Evolutionary conservation across 1,140 invertebrate genomes (phyloP).

Genomic region (Macrotrachela quadricornifera): DNA sequence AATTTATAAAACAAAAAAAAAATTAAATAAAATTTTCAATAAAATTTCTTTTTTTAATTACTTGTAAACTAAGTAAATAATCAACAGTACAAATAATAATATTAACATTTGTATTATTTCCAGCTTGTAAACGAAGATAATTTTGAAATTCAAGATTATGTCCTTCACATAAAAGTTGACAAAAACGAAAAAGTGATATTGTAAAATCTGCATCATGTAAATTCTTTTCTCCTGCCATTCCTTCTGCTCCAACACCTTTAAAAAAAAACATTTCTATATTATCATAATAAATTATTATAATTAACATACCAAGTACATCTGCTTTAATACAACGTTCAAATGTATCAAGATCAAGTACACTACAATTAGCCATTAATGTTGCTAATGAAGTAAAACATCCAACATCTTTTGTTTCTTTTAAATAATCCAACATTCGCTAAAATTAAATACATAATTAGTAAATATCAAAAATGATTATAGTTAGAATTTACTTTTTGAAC

Average conservation of each 20-base stretch:
- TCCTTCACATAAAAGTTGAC: slow-evolving; percentile 95
- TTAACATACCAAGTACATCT: slow-evolving; percentile 52
- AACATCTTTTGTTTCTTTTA: slow-evolving; percentile 95
- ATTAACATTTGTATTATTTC: slow-evolving; percentile 93
- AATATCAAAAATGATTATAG: no score
- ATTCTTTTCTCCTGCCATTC: slow-evolving; percentile 88
- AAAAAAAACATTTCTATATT: slow-evolving; percentile 27
- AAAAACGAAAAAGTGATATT: slow-evolving; percentile 85
- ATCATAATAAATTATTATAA: no score
- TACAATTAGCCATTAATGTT: slow-evolving; percentile 81
- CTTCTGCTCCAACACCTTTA: slow-evolving; percentile 21
- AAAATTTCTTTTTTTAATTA: no score
- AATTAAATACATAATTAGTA: no score
- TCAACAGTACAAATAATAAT: slow-evolving; percentile 97
- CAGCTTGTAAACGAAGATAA: slow-evolving; percentile 88
- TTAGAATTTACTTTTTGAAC: slow-evolving; percentile 57
- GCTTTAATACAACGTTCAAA: slow-evolving; percentile 98
- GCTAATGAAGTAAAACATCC: slow-evolving; percentile 97
- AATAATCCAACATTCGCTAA: slow-evolving; percentile 68
- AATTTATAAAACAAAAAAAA: no score
- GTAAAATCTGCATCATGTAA: slow-evolving; percentile 98
- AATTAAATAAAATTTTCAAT: no score
- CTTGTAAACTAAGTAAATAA: slow-evolving; percentile 61
- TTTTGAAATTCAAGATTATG: slow-evolving; percentile 98
- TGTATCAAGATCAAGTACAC: slow-evolving; percentile 87